Evolutionary conservation across 2,113 vertebrate species (phyloP).

Genomic region (Malurus melanocephalus): DNA sequence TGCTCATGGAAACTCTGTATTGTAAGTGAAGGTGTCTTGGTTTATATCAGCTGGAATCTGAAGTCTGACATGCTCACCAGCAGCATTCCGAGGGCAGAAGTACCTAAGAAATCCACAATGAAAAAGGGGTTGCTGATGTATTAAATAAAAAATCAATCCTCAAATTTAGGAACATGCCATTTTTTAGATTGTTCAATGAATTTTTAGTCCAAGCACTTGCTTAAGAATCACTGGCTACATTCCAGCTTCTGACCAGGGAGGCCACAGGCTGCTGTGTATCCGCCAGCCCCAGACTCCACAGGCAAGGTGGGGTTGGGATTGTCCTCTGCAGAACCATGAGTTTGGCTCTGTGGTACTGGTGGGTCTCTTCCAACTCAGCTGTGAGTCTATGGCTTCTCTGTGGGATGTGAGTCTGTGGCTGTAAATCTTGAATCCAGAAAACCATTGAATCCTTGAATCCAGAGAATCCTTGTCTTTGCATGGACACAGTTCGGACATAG

Average conservation of each 20-base stretch:
- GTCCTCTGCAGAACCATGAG: too few relatives aligned
- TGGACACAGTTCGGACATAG: fast-evolving
- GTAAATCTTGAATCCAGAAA: too few relatives aligned
- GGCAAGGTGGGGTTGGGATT: not conserved
- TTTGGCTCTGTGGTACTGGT: not conserved
- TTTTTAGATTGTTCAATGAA: not conserved
- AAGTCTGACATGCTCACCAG: not conserved
- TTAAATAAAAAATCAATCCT: not conserved
- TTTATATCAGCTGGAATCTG: not conserved
- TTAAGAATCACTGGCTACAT: not conserved
- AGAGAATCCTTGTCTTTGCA: fast-evolving
- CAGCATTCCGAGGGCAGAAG: not conserved
- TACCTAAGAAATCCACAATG: not conserved
- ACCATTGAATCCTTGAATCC: too few relatives aligned
- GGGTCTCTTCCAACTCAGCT: not conserved
- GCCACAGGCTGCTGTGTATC: not conserved
- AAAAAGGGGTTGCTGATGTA: not conserved
- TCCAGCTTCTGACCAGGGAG: not conserved
- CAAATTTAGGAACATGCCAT: not conserved
- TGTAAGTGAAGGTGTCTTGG: not conserved
- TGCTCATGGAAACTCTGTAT: not conserved
- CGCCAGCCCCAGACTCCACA: fast-evolving
- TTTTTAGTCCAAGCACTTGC: not conserved
- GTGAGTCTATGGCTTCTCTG: not conserved
- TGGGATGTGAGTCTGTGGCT: fast-evolving